phyloP scores from a whole-genome alignment of 1,140 invertebrate genomes.

The Pomacea maculata region DNA sequence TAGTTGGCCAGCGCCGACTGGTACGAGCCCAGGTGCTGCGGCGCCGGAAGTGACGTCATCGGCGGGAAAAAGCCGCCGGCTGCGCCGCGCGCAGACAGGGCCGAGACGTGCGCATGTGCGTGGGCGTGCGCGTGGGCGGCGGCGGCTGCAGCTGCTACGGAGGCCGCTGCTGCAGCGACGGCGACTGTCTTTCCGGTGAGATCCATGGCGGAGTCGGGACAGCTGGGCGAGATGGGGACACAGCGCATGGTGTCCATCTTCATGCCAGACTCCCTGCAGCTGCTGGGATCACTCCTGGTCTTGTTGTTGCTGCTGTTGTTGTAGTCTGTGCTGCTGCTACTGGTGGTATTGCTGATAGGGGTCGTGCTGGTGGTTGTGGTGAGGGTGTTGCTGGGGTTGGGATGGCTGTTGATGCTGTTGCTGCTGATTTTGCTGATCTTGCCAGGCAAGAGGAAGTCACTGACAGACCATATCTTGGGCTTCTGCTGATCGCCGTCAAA shows the following conservation, averaged over 20 bases:
- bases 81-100: background rate
- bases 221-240: slow-evolving; percentile 10
- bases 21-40: slow-evolving; percentile 11
- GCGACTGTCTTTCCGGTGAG: slow-evolving; percentile 3
- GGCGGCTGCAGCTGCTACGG: slow-evolving; percentile 5
- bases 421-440: background rate
- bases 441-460: slow-evolving; percentile 31
- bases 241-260: slow-evolving; percentile 22
- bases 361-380: slow-evolving; percentile 15
- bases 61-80: slow-evolving; percentile 14
- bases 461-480: slow-evolving; percentile 44
- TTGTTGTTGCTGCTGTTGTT: slow-evolving; percentile 2
- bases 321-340: background rate
- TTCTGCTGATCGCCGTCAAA: slow-evolving; percentile 32
- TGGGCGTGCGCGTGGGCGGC: slow-evolving; percentile 6
- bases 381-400: slow-evolving; percentile 8
- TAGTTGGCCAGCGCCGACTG: slow-evolving; percentile 13
- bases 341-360: slow-evolving; percentile 9
- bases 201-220: slow-evolving; percentile 5
- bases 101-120: slow-evolving; percentile 7
- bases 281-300: background rate
- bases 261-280: slow-evolving; percentile 20
- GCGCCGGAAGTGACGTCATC: slow-evolving; percentile 11
- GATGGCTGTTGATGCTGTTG: background rate
- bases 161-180: background rate